Evolutionary conservation across 1,140 invertebrate species (phyloP).

Genomic region (Lepidurus arcticus): DNA sequence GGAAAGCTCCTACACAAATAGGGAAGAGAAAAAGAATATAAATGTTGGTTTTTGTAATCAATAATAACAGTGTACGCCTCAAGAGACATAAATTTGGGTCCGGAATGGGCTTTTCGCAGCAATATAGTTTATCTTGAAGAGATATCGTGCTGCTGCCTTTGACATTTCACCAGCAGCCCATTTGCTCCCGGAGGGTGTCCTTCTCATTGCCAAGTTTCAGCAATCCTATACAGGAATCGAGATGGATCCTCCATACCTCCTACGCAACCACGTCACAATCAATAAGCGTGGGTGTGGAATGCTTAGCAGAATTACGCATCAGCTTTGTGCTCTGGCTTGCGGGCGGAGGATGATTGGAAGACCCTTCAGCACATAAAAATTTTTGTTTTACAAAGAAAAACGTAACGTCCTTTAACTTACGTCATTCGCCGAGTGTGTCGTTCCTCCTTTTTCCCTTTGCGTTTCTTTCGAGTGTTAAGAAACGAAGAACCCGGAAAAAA

Average conservation of each 20-base stretch:
- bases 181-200: neutral
- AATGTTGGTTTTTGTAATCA: neutral
- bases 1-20: constrained; percentile 75
- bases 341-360: neutral
- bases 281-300: neutral
- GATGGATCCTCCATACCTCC: neutral
- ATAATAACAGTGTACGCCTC: neutral
- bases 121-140: neutral
- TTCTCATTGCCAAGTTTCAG: neutral
- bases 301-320: constrained; percentile 2
- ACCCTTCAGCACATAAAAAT: neutral
- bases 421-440: neutral
- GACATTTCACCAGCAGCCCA: neutral
- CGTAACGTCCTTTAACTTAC: neutral
- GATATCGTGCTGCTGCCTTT: neutral
- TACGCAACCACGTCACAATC: neutral
- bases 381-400: neutral
- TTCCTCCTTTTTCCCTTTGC: neutral
- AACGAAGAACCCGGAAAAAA: neutral
- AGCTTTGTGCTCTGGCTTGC: neutral
- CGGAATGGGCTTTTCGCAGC: neutral
- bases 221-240: neutral
- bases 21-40: neutral
- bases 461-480: neutral
- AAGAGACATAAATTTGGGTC: neutral